phyloP scores from a whole-genome alignment of 2,113 vertebrate genomes.

The Verasper variegatus region DNA sequence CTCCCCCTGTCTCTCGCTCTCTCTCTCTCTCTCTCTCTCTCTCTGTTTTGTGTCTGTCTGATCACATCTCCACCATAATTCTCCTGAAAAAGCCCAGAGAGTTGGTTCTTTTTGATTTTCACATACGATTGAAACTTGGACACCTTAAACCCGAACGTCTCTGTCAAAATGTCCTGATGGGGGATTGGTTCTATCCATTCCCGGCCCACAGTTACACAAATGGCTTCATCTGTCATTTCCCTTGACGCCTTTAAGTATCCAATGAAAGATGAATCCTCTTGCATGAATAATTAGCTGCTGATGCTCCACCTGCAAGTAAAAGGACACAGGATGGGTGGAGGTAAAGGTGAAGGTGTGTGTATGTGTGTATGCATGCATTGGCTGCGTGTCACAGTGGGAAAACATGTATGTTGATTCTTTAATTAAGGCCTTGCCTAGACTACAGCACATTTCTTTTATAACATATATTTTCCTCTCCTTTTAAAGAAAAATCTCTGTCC shows the following conservation, averaged over 20 bases:
- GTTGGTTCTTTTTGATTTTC: slow-evolving; percentile 1
- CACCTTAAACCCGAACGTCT: slow-evolving; percentile 10
- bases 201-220: neutral
- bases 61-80: slow-evolving; percentile 15
- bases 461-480: no score
- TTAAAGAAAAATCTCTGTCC: no score
- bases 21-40: slow-evolving; percentile 4
- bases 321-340: neutral
- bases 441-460: no score
- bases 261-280: slow-evolving; percentile 7
- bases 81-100: slow-evolving; percentile 2
- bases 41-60: neutral
- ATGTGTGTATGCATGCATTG: neutral
- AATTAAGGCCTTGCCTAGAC: no score
- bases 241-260: neutral
- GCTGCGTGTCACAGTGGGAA: neutral
- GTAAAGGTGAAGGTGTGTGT: slow-evolving; percentile 5
- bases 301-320: neutral
- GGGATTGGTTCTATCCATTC: slow-evolving; percentile 18
- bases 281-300: slow-evolving; percentile 20
- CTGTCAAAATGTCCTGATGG: neutral
- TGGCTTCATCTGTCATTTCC: slow-evolving; percentile 15
- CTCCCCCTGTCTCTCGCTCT: slow-evolving; percentile 4
- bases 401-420: neutral
- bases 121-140: slow-evolving; percentile 1